These are phyloP conservation scores for Tenualosa ilisha DNA, from an alignment of 2,797 vertebrate genomes.

Conservation along the genomic window DNA sequence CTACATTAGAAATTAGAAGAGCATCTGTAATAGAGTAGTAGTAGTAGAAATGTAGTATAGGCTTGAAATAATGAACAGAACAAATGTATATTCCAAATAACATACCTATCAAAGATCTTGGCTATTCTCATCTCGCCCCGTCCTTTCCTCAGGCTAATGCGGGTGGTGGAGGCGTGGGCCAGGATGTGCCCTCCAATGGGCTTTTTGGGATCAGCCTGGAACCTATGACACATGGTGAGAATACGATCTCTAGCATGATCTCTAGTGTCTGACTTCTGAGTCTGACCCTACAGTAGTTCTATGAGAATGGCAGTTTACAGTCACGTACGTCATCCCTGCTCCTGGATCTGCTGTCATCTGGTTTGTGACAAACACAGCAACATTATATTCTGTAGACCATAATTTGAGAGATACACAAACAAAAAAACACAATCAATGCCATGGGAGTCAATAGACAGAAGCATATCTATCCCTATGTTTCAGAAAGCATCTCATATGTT, in stretches of 20 bases:
- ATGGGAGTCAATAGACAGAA: neutral
- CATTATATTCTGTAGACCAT: constrained; percentile 88
- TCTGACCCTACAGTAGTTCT: neutral
- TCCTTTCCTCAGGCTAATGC: constrained; percentile 94
- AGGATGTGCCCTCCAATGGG: constrained; percentile 98
- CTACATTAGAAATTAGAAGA: neutral
- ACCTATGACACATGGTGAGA: constrained; percentile 69
- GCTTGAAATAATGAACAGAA: neutral
- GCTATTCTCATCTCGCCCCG: constrained; percentile 94
- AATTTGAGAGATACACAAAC: constrained; percentile 17
- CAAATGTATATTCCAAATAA: neutral
- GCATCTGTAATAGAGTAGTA: neutral
- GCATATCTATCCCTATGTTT: neutral
- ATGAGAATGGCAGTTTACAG: neutral
- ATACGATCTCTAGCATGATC: neutral
- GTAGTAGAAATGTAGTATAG: too few relatives aligned
- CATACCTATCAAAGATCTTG: constrained; percentile 96
- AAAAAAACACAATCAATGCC: neutral
- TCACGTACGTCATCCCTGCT: constrained; percentile 93
- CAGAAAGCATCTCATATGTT: neutral
- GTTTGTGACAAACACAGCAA: constrained; percentile 95
- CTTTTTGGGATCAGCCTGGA: constrained; percentile 98
- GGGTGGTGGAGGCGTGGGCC: constrained; percentile 95
- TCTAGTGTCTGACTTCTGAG: too few relatives aligned
- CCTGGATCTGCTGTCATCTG: constrained; percentile 99